A percentile compares a stretch with the other conserved stretches of the same genome.
Conservation (phyloP, 2,888 invertebrate species). For the Melieria omissa region DNA sequence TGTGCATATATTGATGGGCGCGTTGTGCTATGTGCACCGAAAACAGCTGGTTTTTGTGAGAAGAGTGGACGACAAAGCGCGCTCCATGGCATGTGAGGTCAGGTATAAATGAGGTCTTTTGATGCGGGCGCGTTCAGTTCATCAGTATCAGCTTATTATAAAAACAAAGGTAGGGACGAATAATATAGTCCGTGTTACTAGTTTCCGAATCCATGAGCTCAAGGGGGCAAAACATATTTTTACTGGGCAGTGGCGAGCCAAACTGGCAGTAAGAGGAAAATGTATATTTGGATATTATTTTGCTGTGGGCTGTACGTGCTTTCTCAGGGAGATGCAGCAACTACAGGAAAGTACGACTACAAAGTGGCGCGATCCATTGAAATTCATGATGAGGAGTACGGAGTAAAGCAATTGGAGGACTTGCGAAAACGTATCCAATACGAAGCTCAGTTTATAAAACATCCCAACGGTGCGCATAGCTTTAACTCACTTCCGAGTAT, state of each 20-base stretch:
- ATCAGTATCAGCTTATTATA: neutral
- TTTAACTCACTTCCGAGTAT: slow-evolving; percentile 18
- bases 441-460: slow-evolving; percentile 26
- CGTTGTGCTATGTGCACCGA: neutral
- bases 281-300: too few relatives aligned
- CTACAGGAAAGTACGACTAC: neutral
- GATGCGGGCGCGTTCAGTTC: slow-evolving; percentile 4
- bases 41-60: neutral
- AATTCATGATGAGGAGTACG: neutral
- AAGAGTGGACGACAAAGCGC: neutral
- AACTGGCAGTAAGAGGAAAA: too few relatives aligned
- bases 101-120: slow-evolving; percentile 1
- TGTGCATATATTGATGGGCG: neutral
- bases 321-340: neutral
- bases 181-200: neutral
- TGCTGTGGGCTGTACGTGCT: neutral
- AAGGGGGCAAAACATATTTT: neutral
- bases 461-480: slow-evolving; percentile 18
- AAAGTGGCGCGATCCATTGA: neutral
- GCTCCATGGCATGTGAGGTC: neutral
- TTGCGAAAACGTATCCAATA: neutral
- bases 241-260: too few relatives aligned
- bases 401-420: neutral
- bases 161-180: too few relatives aligned
- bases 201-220: neutral